phyloP scores from a whole-genome alignment of 2,888 invertebrate species.

The Agriopis marginaria region DNA sequence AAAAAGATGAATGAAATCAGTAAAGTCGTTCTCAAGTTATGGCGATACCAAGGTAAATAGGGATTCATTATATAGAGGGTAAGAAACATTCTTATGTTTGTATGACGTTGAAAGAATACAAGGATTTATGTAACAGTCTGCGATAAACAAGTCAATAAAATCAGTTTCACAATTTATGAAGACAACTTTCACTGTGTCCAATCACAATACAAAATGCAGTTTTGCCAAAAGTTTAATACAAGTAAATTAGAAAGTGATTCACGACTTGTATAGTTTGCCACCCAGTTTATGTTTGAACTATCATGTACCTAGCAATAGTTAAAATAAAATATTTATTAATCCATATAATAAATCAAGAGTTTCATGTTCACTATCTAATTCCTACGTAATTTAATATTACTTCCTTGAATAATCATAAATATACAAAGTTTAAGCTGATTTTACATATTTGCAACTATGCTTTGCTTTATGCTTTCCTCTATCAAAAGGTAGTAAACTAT shows the following conservation, averaged over 20 bases:
- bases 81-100: neutral
- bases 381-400: neutral
- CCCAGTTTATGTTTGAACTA: neutral
- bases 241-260: constrained; percentile 35
- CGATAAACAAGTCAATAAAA: constrained; percentile 33
- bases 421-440: neutral
- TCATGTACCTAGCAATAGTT: neutral
- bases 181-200: constrained; percentile 40
- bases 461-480: constrained; percentile 3
- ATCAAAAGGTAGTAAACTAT: constrained; percentile 8
- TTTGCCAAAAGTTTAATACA: constrained; percentile 37
- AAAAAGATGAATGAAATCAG: too few relatives aligned
- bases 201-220: constrained; percentile 42
- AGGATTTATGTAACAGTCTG: constrained; percentile 33
- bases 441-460: neutral
- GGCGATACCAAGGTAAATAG: too few relatives aligned
- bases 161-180: constrained; percentile 37
- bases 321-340: too few relatives aligned
- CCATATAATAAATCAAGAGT: too few relatives aligned
- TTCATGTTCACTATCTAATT: too few relatives aligned
- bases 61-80: too few relatives aligned
- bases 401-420: neutral
- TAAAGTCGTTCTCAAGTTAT: too few relatives aligned
- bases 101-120: constrained; percentile 5
- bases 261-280: neutral